Evolutionary conservation across 1,140 invertebrate genomes (phyloP), one percentile per base, ranked within the genome.

Genomic region (Aplysia californica): DNA sequence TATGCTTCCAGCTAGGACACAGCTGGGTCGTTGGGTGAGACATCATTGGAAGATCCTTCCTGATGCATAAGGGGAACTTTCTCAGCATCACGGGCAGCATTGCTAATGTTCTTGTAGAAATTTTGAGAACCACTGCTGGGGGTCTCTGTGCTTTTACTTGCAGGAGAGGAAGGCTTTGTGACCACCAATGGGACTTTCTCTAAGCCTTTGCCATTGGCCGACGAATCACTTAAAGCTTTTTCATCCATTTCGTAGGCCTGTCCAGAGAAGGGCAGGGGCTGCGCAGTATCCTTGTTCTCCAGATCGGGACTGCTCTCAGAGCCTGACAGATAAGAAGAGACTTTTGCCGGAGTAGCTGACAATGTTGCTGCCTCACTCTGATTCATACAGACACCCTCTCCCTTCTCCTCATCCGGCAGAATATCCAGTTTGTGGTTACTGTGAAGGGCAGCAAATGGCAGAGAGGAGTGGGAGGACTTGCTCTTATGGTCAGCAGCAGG

Each of bases 101-200:
- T n/a, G n/a, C n/a, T n/a, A 35, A 20, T 70, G 38, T 18, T 23
- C 20, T 5, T 41, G 26, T 44, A 50, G 50, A 20, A 56, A 31
- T 3, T 38, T 33, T 70, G 68, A 50, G 29, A 36, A 2, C 18
- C 29, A n/a, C 26, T 35, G 35, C 29, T 61, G 1, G 15, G 41
- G 4, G 29, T 38, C 31, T 20, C 68, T 35, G 44, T 36, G 26
- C 20, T 65, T 20, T 70, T 56, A 23, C 50, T 31, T 50, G 20
- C 35, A n/a, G 68, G 1, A 2, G 26, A 5, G 15, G 29, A 33
- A 38, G 55, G 31, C 31, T 73, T 73, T 21, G 61, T 73, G 20
- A 39, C 70, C 21, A 73, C 29, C 21, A 73, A 26, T 23, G 70
- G 70, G 0, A 73, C 70, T 23, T 73, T 73, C 26, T 73, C 70